Percentiles rank a stretch among this genome's conserved stretches.
These are phyloP conservation scores for Myotis findleyi DNA, from an alignment of 2,797 vertebrate genomes.

Conservation along the genomic window DNA sequence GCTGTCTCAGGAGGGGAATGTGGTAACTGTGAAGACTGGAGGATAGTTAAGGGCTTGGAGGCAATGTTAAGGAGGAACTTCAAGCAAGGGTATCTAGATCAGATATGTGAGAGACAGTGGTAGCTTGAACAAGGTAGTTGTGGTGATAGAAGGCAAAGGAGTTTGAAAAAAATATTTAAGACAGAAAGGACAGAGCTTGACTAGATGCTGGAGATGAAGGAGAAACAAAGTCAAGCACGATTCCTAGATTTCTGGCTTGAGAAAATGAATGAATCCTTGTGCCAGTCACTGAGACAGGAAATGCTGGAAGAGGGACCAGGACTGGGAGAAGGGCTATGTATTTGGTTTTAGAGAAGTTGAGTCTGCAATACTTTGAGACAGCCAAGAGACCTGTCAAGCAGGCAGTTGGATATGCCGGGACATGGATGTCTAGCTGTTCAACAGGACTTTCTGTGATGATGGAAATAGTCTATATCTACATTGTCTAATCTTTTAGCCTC, in stretches of 20 bases:
- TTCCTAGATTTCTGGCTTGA: not conserved
- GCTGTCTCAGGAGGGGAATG: not conserved
- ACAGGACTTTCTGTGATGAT: not conserved
- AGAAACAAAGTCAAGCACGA: not conserved
- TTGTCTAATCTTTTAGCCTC: not conserved
- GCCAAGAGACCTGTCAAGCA: not conserved
- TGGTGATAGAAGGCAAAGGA: not conserved
- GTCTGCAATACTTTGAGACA: not conserved
- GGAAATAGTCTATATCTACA: not conserved
- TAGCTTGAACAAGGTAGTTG: not conserved
- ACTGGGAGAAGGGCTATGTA: not conserved
- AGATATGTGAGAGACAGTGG: not conserved
- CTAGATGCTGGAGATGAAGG: not conserved
- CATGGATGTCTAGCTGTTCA: not conserved
- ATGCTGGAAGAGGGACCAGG: not conserved
- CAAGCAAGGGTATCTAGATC: not conserved
- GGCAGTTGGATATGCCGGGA: not conserved
- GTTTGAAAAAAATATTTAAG: not conserved
- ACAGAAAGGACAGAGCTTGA: not conserved
- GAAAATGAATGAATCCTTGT: not conserved
- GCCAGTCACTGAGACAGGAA: not conserved
- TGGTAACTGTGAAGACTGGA: not conserved
- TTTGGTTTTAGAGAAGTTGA: not conserved
- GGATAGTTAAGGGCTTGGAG: not conserved
- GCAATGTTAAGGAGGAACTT: not conserved